These are phyloP conservation scores for Leuciscus idus DNA, from an alignment of 2,113 vertebrate species.

Conservation along the genomic window DNA sequence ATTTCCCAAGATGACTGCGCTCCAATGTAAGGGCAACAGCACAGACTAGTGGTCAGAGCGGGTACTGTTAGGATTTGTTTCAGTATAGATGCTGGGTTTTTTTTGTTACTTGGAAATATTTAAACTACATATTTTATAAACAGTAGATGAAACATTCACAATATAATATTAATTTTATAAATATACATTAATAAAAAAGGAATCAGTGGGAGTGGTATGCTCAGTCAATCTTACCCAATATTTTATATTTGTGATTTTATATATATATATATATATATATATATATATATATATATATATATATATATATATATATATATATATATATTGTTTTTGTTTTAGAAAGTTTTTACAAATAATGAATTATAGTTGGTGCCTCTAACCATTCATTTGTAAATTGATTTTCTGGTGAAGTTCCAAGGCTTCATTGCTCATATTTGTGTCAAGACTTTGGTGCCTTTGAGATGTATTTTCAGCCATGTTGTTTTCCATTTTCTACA, in stretches of 20 bases:
- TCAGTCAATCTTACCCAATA: no score
- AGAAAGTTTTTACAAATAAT: no score
- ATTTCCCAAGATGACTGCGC: neutral
- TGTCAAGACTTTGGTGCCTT: neutral
- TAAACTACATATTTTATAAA: no score
- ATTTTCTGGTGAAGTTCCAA: neutral
- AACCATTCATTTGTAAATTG: neutral
- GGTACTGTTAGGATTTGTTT: conserved; percentile 6
- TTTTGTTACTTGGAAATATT: neutral
- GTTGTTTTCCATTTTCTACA: conserved; percentile 58
- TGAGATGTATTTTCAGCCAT: neutral
- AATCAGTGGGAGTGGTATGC: no score
- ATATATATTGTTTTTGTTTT: no score
- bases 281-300: no score
- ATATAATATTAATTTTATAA: no score
- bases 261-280: neutral
- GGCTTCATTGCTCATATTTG: neutral
- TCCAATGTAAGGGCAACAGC: conserved; percentile 65
- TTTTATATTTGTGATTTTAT: no score
- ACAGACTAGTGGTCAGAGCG: conserved; percentile 73
- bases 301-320: neutral
- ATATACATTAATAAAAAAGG: no score
- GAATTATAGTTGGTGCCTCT: neutral
- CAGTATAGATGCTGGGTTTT: neutral
- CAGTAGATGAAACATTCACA: neutral